Conservation (phyloP, 2,113 vertebrate species). For the Oxygymnocypris stewartii region DNA sequence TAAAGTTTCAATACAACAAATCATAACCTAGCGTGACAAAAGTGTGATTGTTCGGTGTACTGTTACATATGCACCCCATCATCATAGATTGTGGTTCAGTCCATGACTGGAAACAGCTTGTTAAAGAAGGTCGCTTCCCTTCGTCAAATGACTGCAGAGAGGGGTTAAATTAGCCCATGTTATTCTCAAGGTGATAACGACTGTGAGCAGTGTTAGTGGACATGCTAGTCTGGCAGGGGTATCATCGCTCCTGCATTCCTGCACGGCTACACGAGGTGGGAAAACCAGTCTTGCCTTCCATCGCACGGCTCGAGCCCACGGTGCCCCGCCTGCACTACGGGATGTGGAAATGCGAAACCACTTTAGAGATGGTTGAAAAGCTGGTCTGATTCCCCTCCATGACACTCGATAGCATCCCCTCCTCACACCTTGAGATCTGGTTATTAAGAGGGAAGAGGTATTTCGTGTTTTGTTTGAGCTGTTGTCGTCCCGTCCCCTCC, state of each 20-base stretch:
- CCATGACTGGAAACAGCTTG: neutral
- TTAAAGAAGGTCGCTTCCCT: neutral
- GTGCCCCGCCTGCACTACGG: slow-evolving; percentile 19
- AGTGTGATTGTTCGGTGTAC: neutral
- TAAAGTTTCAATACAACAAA: neutral
- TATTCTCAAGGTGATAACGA: slow-evolving; percentile 25
- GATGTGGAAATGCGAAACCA: slow-evolving; percentile 47
- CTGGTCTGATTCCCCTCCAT: slow-evolving; percentile 36
- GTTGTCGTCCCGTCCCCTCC: neutral
- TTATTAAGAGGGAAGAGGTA: slow-evolving; percentile 41
- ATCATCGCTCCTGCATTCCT: slow-evolving; percentile 40
- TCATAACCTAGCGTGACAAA: no score
- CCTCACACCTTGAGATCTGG: slow-evolving; percentile 34
- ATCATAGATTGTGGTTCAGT: neutral
- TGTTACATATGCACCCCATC: neutral
- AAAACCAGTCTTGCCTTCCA: slow-evolving; percentile 29
- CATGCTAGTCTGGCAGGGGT: slow-evolving; percentile 2
- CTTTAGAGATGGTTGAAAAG: slow-evolving; percentile 46
- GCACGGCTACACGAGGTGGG: slow-evolving; percentile 4
- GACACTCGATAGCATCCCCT: slow-evolving; percentile 45
- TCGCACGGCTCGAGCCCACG: neutral
- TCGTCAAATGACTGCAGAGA: neutral
- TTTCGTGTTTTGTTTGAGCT: slow-evolving; percentile 28
- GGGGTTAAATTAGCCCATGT: slow-evolving; percentile 22
- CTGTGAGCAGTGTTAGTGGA: slow-evolving; percentile 5